Evolutionary conservation across 2,113 vertebrate genomes (phyloP).

Genomic region (Turnix velox): DNA sequence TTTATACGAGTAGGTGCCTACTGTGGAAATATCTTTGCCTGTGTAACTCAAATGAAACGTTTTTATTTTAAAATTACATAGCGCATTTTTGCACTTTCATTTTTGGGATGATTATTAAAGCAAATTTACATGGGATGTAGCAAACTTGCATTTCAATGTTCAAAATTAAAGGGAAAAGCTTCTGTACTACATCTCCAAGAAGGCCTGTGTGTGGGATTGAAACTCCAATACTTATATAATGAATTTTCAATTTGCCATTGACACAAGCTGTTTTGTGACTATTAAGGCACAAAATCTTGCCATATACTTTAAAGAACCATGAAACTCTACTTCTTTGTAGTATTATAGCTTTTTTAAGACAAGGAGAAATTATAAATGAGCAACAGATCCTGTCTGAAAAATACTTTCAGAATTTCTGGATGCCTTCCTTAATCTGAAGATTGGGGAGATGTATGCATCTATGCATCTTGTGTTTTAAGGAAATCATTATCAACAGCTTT

Average conservation of each 20-base stretch:
- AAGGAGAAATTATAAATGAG: not conserved
- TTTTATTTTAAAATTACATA: not conserved
- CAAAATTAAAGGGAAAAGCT: not conserved
- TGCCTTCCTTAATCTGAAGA: not conserved
- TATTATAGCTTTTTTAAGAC: not conserved
- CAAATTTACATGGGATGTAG: not conserved
- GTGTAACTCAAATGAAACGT: not conserved
- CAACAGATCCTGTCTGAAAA: not conserved
- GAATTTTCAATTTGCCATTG: not conserved
- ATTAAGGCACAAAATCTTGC: not conserved
- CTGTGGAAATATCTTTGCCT: not conserved
- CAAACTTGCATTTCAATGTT: not conserved
- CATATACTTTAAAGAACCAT: not conserved
- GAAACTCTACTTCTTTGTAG: not conserved
- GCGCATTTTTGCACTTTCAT: not conserved
- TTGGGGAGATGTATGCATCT: too few relatives aligned
- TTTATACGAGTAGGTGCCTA: not conserved
- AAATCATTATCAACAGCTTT: not conserved
- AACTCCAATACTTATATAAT: not conserved
- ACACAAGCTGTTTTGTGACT: not conserved
- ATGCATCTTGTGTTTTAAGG: not conserved
- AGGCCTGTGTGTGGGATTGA: not conserved
- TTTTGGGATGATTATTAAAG: not conserved
- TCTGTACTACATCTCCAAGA: not conserved
- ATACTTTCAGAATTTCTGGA: not conserved